Conservation (phyloP, 2,113 vertebrate species). For the Copsychus sechellarum region DNA sequence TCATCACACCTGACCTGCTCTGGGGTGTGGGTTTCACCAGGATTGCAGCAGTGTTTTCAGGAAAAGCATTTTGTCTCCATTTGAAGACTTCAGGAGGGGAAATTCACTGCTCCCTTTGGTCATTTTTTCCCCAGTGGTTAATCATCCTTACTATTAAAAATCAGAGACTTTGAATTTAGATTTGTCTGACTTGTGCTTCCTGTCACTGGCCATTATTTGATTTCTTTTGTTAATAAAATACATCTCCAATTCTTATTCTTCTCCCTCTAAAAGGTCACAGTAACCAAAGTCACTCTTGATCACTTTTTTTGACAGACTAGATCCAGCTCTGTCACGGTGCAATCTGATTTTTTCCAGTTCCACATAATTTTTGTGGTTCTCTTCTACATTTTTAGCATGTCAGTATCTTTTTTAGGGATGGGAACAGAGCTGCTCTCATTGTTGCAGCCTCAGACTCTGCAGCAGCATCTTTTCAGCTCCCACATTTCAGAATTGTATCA, state of each 20-base stretch:
- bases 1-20: background rate
- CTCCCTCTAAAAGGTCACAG: background rate
- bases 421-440: background rate
- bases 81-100: background rate
- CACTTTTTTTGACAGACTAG: background rate
- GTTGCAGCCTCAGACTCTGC: background rate
- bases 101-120: background rate
- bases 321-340: background rate
- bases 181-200: conserved; percentile 16
- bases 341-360: background rate
- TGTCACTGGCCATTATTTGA: background rate
- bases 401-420: background rate
- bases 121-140: conserved; percentile 22
- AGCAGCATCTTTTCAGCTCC: background rate
- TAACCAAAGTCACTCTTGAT: background rate
- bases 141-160: conserved; percentile 17
- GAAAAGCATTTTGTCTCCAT: background rate
- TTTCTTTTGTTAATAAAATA: background rate
- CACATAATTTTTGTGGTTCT: background rate
- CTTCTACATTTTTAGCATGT: background rate
- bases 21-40: background rate
- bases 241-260: background rate
- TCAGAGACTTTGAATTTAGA: background rate
- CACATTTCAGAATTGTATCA: background rate
- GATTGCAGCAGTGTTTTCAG: background rate